Conservation (phyloP, 2,888 invertebrate species). For the Linnaemya vulpina region DNA sequence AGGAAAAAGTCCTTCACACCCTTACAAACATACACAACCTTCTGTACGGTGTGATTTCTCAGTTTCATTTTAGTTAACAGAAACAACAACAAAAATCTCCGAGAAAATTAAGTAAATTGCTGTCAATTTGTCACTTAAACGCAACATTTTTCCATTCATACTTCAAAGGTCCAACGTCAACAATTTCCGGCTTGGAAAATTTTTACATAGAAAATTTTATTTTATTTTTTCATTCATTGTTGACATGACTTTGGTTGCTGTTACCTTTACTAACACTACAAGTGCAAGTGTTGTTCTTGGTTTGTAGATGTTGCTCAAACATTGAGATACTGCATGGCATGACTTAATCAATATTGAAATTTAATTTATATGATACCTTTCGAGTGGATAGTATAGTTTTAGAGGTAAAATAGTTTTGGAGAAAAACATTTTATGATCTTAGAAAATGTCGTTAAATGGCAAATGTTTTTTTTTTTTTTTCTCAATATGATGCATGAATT, state of each 20-base stretch:
- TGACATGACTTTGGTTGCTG: slow-evolving; percentile 5
- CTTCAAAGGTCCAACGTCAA: not conserved
- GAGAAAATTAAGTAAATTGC: slow-evolving; percentile 58
- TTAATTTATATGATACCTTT: slow-evolving; percentile 54
- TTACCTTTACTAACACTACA: not conserved
- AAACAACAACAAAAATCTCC: not conserved
- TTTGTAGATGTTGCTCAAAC: slow-evolving; percentile 71
- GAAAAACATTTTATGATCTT: too few species aligned
- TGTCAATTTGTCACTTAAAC: slow-evolving; percentile 68
- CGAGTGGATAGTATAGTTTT: not conserved
- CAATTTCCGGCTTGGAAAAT: not conserved
- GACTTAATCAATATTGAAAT: slow-evolving; percentile 64
- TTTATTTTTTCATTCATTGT: slow-evolving; percentile 38
- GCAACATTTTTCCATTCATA: slow-evolving; percentile 23
- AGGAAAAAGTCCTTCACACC: not conserved
- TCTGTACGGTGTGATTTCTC: not conserved
- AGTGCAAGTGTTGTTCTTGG: slow-evolving; percentile 6
- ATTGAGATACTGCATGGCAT: slow-evolving; percentile 68
- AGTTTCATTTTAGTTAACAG: not conserved
- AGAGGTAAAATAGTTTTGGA: not conserved
- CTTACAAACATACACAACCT: not conserved
- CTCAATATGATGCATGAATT: too few species aligned
- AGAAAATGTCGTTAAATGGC: not conserved
- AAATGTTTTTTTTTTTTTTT: too few species aligned
- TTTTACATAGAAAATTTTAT: not conserved